Evolutionary conservation across 2,113 vertebrate genomes (phyloP), one percentile per base, ranked within the genome.

Genomic region (Sebastes schlegelii): DNA sequence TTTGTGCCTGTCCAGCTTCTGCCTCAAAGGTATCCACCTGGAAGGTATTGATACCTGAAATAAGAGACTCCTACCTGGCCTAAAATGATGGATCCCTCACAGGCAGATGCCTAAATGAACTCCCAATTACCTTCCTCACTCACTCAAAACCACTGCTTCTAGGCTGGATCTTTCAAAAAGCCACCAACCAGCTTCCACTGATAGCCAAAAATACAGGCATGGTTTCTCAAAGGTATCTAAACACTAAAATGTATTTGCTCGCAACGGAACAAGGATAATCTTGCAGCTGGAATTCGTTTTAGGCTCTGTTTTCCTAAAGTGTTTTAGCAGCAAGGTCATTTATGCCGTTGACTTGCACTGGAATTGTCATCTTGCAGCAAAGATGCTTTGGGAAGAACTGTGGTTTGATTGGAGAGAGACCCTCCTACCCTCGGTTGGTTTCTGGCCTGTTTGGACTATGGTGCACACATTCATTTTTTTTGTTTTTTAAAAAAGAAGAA

Each of bases 1-100:
- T 86, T 84, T 85, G 91, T 93, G 90, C 91, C 92, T 91, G 64
- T 86, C 86, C 84, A 90, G 89, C 79, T 80, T 77, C 75, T 90
- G 87, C 89, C 92, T 91, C 82, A 43, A 80, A 74, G 82, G 90
- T 92, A 62, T 90, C 82, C 89, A 90, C 83, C 80, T 84, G 85
- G 85, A 89, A 80, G 75, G 80, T 66, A 77, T 71, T 77, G 77
- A 88, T 89, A 34, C 87, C 86, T 77, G 54, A 76, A 87, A 61
- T 64, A 86, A 79, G 65, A 83, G 80, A 86, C 87, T 74, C 67
- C 55, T 82, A 62, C 23, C 60, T 90, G 87, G 79, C 71, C 76
- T 86, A 79, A 80, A 78, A 85, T 84, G 73, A 87, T 78, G 83
- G 83, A 88, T 81, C 74, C 83, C 79, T 90, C 64, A 82, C 54